Evolutionary conservation across 2,888 invertebrate species (phyloP).

Genomic region (Syritta pipiens): DNA sequence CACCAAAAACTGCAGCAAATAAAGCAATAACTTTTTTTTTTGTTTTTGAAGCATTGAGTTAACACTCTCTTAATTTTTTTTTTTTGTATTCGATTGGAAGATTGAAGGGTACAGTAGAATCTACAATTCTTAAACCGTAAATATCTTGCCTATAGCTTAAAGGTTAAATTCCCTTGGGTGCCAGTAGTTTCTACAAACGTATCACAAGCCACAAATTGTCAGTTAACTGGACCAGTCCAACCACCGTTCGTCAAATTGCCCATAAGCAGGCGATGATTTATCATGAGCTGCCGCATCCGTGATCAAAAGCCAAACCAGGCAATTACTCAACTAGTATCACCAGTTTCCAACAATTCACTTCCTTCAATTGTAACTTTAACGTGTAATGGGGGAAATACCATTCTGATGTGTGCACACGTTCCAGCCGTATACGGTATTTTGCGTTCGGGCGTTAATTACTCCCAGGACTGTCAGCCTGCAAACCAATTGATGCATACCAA

Average conservation of each 20-base stretch:
- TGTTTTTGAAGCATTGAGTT: too few species aligned
- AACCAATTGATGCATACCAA: constrained; percentile 29
- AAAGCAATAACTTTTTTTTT: too few species aligned
- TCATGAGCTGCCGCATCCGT: constrained; percentile 37
- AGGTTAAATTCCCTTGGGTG: too few species aligned
- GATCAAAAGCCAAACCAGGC: constrained; percentile 42
- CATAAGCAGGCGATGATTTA: constrained; percentile 46
- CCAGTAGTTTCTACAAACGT: too few species aligned
- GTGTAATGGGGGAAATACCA: constrained; percentile 22
- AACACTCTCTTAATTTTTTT: too few species aligned
- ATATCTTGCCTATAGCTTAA: too few species aligned
- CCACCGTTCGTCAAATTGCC: constrained; percentile 32
- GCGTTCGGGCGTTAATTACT: constrained; percentile 51
- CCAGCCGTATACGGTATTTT: constrained; percentile 22
- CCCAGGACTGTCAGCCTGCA: constrained; percentile 18
- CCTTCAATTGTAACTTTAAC: constrained; percentile 24
- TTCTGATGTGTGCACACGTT: not conserved
- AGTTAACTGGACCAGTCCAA: not conserved
- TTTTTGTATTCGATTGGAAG: too few species aligned
- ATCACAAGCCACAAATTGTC: not conserved
- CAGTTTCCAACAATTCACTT: constrained; percentile 33
- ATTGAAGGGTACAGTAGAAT: too few species aligned
- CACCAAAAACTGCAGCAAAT: too few species aligned
- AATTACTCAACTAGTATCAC: constrained; percentile 44
- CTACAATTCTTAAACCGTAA: too few species aligned